A percentile compares a stretch with the other conserved stretches of the same genome.
These are phyloP conservation scores for Cryptomyrus ogoouensis DNA, from an alignment of 2,113 vertebrate genomes.

Conservation along the genomic window DNA sequence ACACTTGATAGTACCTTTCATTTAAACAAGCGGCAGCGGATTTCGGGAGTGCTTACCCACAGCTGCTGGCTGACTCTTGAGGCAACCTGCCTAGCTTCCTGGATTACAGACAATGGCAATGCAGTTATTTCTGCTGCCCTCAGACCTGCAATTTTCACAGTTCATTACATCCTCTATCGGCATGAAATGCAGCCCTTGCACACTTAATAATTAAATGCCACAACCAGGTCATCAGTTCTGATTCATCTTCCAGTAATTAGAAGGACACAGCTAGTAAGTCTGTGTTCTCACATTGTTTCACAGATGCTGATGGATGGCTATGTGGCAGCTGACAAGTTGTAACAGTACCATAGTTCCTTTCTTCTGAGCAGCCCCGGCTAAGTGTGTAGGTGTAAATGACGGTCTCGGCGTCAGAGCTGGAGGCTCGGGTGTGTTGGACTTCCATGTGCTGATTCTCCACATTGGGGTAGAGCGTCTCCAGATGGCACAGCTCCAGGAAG, in stretches of 20 bases:
- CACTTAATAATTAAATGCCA: slow-evolving; percentile 12
- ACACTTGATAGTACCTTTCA: neutral
- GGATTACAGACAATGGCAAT: slow-evolving; percentile 67
- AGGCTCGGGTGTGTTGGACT: slow-evolving; percentile 75
- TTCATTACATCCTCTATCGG: neutral
- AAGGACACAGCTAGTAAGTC: neutral
- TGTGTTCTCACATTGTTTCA: neutral
- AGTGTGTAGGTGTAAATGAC: slow-evolving; percentile 81
- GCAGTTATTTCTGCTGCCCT: slow-evolving; percentile 84
- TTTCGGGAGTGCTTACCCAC: slow-evolving; percentile 60
- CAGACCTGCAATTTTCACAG: slow-evolving; percentile 62
- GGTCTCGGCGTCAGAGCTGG: slow-evolving; percentile 61
- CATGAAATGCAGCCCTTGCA: neutral
- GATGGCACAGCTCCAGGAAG: slow-evolving; percentile 86
- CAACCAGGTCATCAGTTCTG: neutral
- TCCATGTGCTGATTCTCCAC: slow-evolving; percentile 92
- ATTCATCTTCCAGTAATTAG: neutral
- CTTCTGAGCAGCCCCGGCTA: slow-evolving; percentile 77
- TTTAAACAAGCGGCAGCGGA: neutral
- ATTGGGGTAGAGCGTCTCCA: slow-evolving; percentile 81
- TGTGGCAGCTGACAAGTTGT: neutral
- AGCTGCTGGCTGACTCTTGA: slow-evolving; percentile 71
- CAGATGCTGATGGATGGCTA: neutral
- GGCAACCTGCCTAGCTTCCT: slow-evolving; percentile 76
- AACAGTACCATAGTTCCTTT: slow-evolving; percentile 80